Evolutionary conservation across 35 echinoderm and acorn worm species (phyloP), one percentile per base, ranked within the genome.

Genomic region (Heliocidaris erythrogramma): DNA sequence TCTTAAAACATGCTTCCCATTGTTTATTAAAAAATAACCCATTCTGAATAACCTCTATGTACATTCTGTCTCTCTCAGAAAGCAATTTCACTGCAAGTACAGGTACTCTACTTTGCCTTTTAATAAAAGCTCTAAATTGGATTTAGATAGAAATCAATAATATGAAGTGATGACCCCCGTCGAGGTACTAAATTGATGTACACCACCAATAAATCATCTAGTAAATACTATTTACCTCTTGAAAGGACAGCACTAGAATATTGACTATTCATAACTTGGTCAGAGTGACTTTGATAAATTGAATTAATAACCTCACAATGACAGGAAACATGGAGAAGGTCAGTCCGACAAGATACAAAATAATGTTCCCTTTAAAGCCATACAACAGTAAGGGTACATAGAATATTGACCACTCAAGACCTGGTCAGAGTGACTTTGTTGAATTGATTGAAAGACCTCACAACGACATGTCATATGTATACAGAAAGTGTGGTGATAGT

Each of bases 361-460:
- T 21, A 27, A 24, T 3, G 16, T 69, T 69, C 60, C 17, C 21
- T 69, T 24, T n/a, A 78, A 78, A 78, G 65, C 59, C 18, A 60
- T 60, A 2, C 12, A 60, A 11, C 12, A 60, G 9, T 12, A 12
- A 60, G 18, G 5, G 12, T 60, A 60, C 18, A 18, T 69, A 7
- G 61, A 69, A 69, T 69, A 69, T 69, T 69, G 61, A 69, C n/a
- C n/a, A n/a, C n/a, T n/a, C n/a, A n/a, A n/a, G n/a, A n/a, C 61
- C 27, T 69, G 61, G 61, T 27, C 14, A 27, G 13, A 69, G 61
- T 18, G 24, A 5, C 17, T 24, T n/a, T 69, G 61, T 24, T 27
- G 27, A 16, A 69, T 69, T 24, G 61, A 69, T 24, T 69, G 2
- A 13, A 69, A 24, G 27, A 69, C 61, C 61, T 24, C 61, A 69